These are phyloP conservation scores for Chloroclystis v-ata DNA, from an alignment of 2,888 invertebrate genomes.

Conservation along the genomic window DNA sequence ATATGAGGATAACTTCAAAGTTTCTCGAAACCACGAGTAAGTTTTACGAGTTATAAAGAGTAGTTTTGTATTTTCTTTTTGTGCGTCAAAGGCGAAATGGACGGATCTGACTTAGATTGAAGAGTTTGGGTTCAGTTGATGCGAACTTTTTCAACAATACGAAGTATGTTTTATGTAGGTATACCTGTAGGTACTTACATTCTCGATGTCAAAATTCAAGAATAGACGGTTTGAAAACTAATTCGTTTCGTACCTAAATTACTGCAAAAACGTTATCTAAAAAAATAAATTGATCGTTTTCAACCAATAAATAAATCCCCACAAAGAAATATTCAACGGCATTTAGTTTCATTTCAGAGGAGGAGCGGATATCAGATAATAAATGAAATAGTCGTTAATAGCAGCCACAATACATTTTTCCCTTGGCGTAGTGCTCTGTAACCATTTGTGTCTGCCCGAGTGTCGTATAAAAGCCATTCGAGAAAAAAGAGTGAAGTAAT, in stretches of 20 bases:
- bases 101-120: conserved; percentile 5
- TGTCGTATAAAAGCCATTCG: conserved; percentile 20
- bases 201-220: too few relatives aligned
- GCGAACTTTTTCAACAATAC: neutral
- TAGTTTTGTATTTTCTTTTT: conserved; percentile 12
- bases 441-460: conserved; percentile 25
- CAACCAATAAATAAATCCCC: neutral
- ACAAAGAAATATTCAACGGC: conserved; percentile 31
- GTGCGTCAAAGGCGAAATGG: neutral
- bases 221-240: too few relatives aligned
- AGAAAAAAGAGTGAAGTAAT: conserved; percentile 2
- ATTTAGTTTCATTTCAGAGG: conserved; percentile 31
- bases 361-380: conserved; percentile 27
- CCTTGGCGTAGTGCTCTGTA: conserved; percentile 14
- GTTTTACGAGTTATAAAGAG: conserved; percentile 22
- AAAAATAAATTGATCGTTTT: neutral
- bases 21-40: conserved; percentile 8
- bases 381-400: conserved; percentile 40
- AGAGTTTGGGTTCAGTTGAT: neutral
- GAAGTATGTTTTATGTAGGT: neutral
- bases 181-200: too few relatives aligned
- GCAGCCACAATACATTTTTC: conserved; percentile 30
- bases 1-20: conserved; percentile 16
- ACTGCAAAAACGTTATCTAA: too few relatives aligned
- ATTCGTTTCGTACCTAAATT: too few relatives aligned